Conservation (phyloP, 2,113 vertebrate genomes). For the Sakesphorus luctuosus region DNA sequence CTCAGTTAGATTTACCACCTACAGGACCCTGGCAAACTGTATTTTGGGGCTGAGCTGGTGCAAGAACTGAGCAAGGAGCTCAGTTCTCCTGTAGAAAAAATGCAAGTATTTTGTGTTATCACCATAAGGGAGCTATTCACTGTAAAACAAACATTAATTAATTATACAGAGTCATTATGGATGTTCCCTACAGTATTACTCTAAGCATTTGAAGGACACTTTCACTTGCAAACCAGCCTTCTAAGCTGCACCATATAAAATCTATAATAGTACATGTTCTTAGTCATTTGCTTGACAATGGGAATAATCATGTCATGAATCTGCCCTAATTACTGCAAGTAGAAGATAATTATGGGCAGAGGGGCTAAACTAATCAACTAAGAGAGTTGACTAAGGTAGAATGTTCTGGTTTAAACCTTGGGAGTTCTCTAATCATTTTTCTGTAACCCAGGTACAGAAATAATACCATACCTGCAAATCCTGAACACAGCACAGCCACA, state of each 20-base stretch:
- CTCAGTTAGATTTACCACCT: background rate
- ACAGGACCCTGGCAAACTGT: background rate
- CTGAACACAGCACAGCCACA: constrained; percentile 93
- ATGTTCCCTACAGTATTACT: background rate
- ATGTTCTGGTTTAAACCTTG: background rate
- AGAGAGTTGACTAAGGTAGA: background rate
- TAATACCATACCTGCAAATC: constrained; percentile 90
- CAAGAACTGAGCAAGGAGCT: background rate
- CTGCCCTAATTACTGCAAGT: background rate
- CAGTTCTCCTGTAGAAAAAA: background rate
- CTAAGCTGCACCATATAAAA: background rate
- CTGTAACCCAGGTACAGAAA: rapidly evolving
- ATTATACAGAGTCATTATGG: background rate
- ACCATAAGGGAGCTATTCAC: background rate
- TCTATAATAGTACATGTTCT: background rate
- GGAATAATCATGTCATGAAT: background rate
- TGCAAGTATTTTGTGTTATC: background rate
- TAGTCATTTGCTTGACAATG: background rate
- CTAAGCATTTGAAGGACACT: background rate
- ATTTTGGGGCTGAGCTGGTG: background rate
- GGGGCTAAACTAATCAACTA: background rate
- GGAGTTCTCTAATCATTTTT: background rate
- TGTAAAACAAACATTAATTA: background rate
- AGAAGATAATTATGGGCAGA: background rate
- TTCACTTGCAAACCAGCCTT: background rate